phyloP scores from a whole-genome alignment of 92 coral and sea anemone species.

The Parazoanthus darwini region DNA sequence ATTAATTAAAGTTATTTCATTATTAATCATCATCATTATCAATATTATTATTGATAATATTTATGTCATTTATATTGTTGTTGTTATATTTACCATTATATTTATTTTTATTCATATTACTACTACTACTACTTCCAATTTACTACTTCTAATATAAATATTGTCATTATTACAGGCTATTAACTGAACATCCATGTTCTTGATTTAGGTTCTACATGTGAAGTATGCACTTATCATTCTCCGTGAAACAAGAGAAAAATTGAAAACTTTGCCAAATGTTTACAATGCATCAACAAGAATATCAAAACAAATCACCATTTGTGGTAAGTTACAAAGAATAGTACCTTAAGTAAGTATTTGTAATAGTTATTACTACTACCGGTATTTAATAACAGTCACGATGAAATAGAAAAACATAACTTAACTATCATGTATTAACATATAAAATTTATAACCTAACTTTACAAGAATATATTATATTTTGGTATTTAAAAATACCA shows the following conservation, averaged over 20 bases:
- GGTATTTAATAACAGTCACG: too few species aligned
- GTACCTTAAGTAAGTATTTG: not conserved
- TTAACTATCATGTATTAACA: too few species aligned
- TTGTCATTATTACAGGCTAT: not conserved
- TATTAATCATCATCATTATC: too few species aligned
- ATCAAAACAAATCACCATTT: slow-evolving; percentile 88
- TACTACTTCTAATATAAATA: too few species aligned
- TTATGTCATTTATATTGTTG: not conserved
- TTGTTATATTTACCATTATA: not conserved
- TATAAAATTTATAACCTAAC: too few species aligned
- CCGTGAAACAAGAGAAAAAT: slow-evolving; percentile 78
- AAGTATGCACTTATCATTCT: slow-evolving; percentile 84
- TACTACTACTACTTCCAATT: not conserved
- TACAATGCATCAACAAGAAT: slow-evolving; percentile 80
- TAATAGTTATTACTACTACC: too few species aligned
- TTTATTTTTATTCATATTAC: not conserved
- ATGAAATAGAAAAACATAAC: too few species aligned
- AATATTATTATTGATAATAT: too few species aligned
- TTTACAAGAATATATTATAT: too few species aligned
- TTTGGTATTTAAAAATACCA: too few species aligned
- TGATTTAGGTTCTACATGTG: slow-evolving; percentile 73
- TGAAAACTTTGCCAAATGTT: slow-evolving; percentile 77
- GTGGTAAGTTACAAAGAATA: slow-evolving; percentile 67
- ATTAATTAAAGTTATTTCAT: too few species aligned
- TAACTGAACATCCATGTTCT: not conserved